phyloP scores from a whole-genome alignment of 2,797 vertebrate species.

The Clarias pachynema region DNA sequence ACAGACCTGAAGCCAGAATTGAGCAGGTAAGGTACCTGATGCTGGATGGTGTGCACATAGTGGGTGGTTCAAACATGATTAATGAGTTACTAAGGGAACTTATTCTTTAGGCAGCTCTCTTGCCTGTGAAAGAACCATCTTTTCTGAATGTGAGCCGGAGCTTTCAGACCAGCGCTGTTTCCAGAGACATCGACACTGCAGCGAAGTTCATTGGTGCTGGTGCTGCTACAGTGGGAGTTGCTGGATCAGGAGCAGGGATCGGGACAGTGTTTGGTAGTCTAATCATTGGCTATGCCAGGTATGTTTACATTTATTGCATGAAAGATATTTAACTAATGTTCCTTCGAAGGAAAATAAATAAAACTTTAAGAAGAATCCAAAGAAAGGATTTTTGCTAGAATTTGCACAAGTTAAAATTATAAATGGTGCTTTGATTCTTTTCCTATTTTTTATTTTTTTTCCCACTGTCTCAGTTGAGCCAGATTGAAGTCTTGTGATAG shows the following conservation, averaged over 20 bases:
- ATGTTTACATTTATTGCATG: neutral
- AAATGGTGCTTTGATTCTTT: neutral
- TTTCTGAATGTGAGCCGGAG: constrained; percentile 69
- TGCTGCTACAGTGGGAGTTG: constrained; percentile 94
- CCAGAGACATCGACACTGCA: constrained; percentile 90
- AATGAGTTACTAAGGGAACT: neutral
- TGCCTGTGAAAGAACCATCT: constrained; percentile 67
- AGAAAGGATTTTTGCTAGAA: neutral
- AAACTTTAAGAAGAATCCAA: neutral
- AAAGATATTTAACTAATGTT: too few species aligned
- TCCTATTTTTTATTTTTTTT: too few species aligned
- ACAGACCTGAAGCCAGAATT: constrained; percentile 72
- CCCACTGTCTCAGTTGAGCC: neutral
- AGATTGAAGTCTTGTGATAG: neutral
- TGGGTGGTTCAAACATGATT: neutral
- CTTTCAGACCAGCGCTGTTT: constrained; percentile 82
- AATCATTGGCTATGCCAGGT: constrained; percentile 97
- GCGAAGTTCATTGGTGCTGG: constrained; percentile 96
- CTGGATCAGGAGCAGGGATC: constrained; percentile 92
- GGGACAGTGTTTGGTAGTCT: constrained; percentile 95
- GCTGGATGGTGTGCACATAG: neutral
- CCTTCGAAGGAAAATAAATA: neutral
- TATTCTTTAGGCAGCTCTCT: constrained; percentile 50
- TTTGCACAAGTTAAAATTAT: neutral
- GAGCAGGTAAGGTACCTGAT: constrained; percentile 73